Evolutionary conservation across 92 coral and sea anemone genomes (phyloP).

Genomic region (Epizoanthus rinbou): DNA sequence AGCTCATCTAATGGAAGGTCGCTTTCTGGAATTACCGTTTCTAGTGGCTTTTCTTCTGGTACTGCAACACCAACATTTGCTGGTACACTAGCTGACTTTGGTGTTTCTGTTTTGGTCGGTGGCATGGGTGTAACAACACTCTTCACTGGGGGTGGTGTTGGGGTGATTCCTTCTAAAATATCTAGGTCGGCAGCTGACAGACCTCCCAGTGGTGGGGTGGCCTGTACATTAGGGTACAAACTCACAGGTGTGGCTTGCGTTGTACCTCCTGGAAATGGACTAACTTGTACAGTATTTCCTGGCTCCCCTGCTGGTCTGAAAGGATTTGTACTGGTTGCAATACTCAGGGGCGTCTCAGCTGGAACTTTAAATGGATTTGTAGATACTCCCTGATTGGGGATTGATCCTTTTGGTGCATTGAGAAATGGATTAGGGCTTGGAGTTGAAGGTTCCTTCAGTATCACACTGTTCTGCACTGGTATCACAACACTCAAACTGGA

Average conservation of each 20-base stretch:
- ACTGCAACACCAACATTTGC: conserved; percentile 1
- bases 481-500: conserved; percentile 65
- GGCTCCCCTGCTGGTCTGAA: conserved; percentile 59
- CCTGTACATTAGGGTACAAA: background rate
- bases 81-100: background rate
- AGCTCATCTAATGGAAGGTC: conserved; percentile 60
- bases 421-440: conserved; percentile 87
- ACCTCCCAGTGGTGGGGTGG: conserved; percentile 8
- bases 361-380: conserved; percentile 62
- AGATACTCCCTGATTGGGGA: conserved; percentile 26
- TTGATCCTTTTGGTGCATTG: conserved; percentile 54
- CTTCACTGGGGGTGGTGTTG: background rate
- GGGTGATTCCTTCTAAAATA: conserved; percentile 35
- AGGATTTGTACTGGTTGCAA: conserved; percentile 70
- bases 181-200: conserved; percentile 42
- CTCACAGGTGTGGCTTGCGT: background rate
- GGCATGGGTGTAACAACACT: background rate
- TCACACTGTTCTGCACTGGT: conserved; percentile 33
- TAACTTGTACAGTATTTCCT: conserved; percentile 22
- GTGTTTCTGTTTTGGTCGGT: background rate
- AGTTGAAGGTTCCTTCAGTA: conserved; percentile 39
- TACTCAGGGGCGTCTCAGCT: conserved; percentile 48
- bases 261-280: conserved; percentile 43
- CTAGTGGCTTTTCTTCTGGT: conserved; percentile 41
- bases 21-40: conserved; percentile 40